A percentile compares a stretch with the other conserved stretches of the same genome.
Conservation (phyloP, 2,888 invertebrate species). For the Mythimna pallens region DNA sequence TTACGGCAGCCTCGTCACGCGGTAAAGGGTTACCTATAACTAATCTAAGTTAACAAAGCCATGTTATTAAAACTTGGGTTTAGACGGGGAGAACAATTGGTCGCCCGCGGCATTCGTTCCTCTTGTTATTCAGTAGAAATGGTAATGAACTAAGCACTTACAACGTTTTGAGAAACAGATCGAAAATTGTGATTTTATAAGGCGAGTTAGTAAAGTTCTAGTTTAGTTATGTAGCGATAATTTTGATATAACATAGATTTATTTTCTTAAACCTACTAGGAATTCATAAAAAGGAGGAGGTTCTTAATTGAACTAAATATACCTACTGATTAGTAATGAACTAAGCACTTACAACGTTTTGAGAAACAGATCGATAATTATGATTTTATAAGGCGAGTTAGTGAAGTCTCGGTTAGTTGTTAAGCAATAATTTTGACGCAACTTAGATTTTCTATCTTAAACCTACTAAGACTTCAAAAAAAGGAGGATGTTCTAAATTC, state of each 20-base stretch:
- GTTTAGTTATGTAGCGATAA: too few relatives aligned
- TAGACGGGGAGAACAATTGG: conserved; percentile 65
- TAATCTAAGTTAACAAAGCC: conserved; percentile 78
- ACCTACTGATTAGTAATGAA: conserved; percentile 66
- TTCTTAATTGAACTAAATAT: too few relatives aligned
- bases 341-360: conserved; percentile 66
- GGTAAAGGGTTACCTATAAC: conserved; percentile 71
- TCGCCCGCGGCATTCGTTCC: conserved; percentile 66
- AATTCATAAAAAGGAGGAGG: too few relatives aligned
- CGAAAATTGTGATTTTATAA: conserved; percentile 51
- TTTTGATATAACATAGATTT: too few relatives aligned
- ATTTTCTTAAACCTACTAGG: too few relatives aligned
- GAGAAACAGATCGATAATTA: conserved; percentile 53
- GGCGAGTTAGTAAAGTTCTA: not conserved
- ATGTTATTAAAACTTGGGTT: conserved; percentile 77
- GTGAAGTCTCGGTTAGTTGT: not conserved
- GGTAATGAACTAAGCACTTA: conserved; percentile 72
- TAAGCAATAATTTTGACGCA: too few relatives aligned
- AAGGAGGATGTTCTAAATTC: too few relatives aligned
- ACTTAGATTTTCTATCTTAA: too few relatives aligned
- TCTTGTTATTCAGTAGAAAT: conserved; percentile 77
- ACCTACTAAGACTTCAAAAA: too few relatives aligned
- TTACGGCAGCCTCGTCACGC: conserved; percentile 51
- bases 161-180: conserved; percentile 58
- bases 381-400: conserved; percentile 32